Percentiles rank a stretch among this genome's conserved stretches.
phyloP scores from a whole-genome alignment of 1,140 invertebrate genomes.

The Caenorhabditis tropicalis region DNA sequence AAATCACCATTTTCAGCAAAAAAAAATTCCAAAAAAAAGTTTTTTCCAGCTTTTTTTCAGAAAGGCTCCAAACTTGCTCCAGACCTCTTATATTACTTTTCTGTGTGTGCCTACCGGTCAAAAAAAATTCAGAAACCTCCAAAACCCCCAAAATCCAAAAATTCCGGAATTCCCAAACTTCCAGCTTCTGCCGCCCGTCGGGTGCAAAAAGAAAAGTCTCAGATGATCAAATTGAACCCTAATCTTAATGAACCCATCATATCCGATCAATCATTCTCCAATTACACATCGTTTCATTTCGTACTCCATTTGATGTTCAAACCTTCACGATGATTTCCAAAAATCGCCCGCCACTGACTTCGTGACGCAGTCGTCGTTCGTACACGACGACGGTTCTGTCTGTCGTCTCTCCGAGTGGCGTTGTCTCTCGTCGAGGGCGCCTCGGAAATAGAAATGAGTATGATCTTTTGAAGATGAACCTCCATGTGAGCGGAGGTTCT shows the following conservation, averaged over 20 bases:
- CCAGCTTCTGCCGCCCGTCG: not conserved
- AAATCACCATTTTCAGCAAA: no score
- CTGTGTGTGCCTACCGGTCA: not conserved
- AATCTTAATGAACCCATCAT: conserved; percentile 14
- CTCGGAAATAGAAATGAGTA: not conserved
- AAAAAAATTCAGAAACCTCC: no score
- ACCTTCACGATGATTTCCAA: not conserved
- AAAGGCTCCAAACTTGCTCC: not conserved
- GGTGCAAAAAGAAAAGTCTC: not conserved
- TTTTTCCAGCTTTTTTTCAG: not conserved
- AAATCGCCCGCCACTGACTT: conserved; percentile 37
- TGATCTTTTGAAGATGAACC: conserved; percentile 43
- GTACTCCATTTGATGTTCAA: not conserved
- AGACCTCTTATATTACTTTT: not conserved
- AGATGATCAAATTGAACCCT: conserved; percentile 7
- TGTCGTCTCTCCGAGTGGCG: not conserved
- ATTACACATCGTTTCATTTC: not conserved
- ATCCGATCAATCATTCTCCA: not conserved
- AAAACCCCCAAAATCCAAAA: not conserved
- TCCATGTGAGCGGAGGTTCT: conserved; percentile 26
- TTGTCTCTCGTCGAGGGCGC: not conserved
- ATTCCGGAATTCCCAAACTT: not conserved
- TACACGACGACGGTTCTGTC: conserved; percentile 1
- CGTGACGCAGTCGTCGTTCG: conserved; percentile 40
- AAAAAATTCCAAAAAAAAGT: no score